A percentile compares a stretch with the other conserved stretches of the same genome.
phyloP scores from a whole-genome alignment of 2,797 vertebrate genomes.

The Pipistrellus pygmaeus region DNA sequence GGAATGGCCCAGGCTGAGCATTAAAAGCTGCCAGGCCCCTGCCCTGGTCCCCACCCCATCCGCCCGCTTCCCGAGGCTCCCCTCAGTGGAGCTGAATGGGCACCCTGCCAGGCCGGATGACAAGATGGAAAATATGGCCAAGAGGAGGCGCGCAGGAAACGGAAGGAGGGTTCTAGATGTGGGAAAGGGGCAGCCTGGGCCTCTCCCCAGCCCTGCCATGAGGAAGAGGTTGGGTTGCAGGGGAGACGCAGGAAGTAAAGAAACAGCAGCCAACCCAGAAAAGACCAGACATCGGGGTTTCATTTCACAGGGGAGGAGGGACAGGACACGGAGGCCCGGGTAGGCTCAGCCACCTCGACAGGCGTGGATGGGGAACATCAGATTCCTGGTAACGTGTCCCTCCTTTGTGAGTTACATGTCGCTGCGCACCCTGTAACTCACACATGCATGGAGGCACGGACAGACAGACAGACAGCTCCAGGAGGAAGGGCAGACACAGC shows the following conservation, averaged over 20 bases:
- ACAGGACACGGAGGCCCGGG: background rate
- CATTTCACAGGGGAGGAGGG: background rate
- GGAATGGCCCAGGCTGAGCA: background rate
- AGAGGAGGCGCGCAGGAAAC: slow-evolving; percentile 66
- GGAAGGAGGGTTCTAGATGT: background rate
- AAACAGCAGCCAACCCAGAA: slow-evolving; percentile 10
- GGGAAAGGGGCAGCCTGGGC: background rate
- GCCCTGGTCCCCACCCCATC: background rate
- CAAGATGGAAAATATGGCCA: slow-evolving; percentile 54
- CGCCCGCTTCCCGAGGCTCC: background rate
- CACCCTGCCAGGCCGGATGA: slow-evolving; percentile 73
- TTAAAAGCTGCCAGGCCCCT: background rate
- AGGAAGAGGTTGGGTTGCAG: background rate
- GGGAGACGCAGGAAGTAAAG: background rate
- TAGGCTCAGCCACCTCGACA: background rate
- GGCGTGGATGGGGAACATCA: background rate
- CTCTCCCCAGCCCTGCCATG: background rate
- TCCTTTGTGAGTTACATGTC: too few species aligned
- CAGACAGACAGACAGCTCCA: background rate
- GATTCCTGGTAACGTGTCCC: background rate
- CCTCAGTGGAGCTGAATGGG: slow-evolving; percentile 1
- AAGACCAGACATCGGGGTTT: background rate
- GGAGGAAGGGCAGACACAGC: background rate
- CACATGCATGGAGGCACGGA: background rate
- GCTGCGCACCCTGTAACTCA: too few species aligned